Base-by-base conservation (phyloP, 2,113 vertebrate genomes). In the Phycodurus eques region DNA sequence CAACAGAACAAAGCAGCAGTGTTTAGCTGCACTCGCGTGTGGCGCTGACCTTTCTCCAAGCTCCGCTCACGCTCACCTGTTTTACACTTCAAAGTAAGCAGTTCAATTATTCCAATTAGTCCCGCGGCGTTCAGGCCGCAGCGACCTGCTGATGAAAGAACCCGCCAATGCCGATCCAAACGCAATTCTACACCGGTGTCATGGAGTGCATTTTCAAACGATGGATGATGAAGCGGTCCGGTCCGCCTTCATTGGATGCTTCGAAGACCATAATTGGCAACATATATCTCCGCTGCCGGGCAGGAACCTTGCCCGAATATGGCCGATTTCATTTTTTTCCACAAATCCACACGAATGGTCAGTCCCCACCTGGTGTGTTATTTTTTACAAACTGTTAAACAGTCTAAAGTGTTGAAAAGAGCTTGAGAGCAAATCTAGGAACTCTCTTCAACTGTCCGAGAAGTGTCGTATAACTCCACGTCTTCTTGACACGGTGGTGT, bases 41-140 rank as follows among this genome's bases (percentile, higher is more conserved):
- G 72, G 85, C 82, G n/a, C 67, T 88, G 83, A 88, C 88, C 86
- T 89, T 84, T 83, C 49, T 62, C 63, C 51, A 80, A 80, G 82
- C 84, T 80, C 73, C 49, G 68, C 67, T 78, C 74, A 6, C 31
- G 78, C 77, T 64, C 67, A 66, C 35, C 33, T 73, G 76, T 80
- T 89, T 84, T 86, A 75, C 79, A 87, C 89, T 90, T 91, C 87
- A 92, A 92, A 88, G 90, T 80, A 72, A 68, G 70, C 75, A 81
- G 74, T 72, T 83, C 76, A 85, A 88, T 90, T 84, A 89, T 91
- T 91, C 81, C 79, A 87, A 91, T 90, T 86, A 89, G 77, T 83
- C 87, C 82, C 19, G 67, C 72, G 80, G 86, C 78, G 3, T 80
- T 77, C 68, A 76, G 73, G 79, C 83, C 62, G 35, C 19, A 73